Evolutionary conservation across 2,888 invertebrate species (phyloP).

Genomic region (Lasioglossum calceatum): DNA sequence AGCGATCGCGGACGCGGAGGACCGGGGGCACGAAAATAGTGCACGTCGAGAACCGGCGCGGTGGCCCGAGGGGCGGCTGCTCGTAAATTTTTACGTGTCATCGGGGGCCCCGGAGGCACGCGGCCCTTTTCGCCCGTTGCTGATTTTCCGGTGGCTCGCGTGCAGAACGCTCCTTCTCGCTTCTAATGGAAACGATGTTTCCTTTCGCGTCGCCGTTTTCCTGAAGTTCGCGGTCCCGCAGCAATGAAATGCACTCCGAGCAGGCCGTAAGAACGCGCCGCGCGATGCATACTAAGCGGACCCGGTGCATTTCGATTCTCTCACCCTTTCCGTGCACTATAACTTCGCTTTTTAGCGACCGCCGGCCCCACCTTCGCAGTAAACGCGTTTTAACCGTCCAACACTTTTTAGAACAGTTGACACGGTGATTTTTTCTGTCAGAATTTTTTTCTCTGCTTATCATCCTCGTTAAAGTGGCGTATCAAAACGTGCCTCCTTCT

Average conservation of each 20-base stretch:
- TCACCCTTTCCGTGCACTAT: background rate
- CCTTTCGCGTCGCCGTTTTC: background rate
- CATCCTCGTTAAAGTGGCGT: no score
- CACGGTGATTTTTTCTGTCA: background rate
- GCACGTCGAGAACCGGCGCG: background rate
- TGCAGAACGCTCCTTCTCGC: background rate
- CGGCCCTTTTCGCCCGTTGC: background rate
- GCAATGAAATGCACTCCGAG: slow-evolving; percentile 16
- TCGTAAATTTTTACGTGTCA: slow-evolving; percentile 18
- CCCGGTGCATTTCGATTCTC: background rate
- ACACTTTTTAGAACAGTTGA: background rate
- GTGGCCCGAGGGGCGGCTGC: background rate
- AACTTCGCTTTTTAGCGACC: background rate
- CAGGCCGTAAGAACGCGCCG: background rate
- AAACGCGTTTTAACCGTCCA: background rate
- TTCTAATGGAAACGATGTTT: slow-evolving; percentile 14
- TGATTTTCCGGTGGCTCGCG: slow-evolving; percentile 21
- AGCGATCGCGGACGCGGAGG: background rate
- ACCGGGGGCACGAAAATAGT: background rate
- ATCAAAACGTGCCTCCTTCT: no score
- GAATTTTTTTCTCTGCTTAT: background rate
- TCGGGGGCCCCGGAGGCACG: background rate
- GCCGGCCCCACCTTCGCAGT: background rate
- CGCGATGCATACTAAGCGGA: slow-evolving; percentile 10
- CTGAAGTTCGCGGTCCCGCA: slow-evolving; percentile 11